Conservation (phyloP, 2,113 vertebrate species). For the Paedocypris sp. region DNA sequence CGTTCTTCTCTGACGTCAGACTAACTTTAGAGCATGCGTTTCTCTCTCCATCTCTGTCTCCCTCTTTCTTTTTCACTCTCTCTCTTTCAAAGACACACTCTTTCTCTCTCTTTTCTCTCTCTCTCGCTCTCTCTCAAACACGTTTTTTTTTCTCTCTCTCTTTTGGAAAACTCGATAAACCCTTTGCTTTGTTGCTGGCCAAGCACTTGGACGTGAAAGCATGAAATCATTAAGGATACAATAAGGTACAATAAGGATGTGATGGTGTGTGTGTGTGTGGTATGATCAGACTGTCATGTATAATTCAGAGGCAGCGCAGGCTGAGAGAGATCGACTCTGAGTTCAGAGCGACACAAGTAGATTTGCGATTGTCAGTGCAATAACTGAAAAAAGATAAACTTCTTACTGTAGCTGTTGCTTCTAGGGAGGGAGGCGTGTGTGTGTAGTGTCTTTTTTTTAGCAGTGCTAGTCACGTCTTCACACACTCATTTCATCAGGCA, state of each 20-base stretch:
- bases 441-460: slow-evolving; percentile 21
- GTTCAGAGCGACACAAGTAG: not conserved
- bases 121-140: too few species aligned
- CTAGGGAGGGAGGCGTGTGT: slow-evolving; percentile 21
- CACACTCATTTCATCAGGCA: not conserved
- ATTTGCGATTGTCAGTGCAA: too few species aligned
- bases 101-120: too few species aligned
- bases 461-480: slow-evolving; percentile 17
- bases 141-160: too few species aligned
- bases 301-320: slow-evolving; percentile 2
- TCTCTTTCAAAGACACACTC: too few species aligned
- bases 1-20: too few species aligned
- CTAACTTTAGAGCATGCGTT: too few species aligned
- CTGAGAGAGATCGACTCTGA: not conserved
- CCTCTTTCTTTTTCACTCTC: too few species aligned
- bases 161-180: too few species aligned
- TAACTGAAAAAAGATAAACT: too few species aligned
- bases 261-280: not conserved
- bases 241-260: not conserved
- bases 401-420: not conserved
- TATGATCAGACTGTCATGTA: slow-evolving; percentile 16
- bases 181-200: too few species aligned
- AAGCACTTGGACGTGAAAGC: not conserved
- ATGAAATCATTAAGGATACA: not conserved
- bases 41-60: too few species aligned